phyloP scores from a whole-genome alignment of 2,797 vertebrate genomes.

The Myotis myotis region DNA sequence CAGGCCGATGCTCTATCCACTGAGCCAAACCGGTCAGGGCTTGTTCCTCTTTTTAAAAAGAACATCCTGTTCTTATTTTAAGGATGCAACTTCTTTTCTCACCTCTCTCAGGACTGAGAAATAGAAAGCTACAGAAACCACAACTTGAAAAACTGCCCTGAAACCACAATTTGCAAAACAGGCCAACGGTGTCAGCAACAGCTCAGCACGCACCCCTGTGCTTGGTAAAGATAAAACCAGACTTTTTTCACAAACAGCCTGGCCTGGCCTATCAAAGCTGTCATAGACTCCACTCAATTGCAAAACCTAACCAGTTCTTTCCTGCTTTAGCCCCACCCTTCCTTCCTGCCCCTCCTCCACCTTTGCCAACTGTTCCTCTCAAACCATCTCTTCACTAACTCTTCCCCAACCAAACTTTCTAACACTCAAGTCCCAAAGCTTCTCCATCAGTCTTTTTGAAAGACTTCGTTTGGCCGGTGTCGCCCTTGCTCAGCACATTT shows the following conservation, averaged over 20 bases:
- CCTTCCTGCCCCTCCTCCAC: background rate
- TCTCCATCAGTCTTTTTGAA: background rate
- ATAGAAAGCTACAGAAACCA: constrained; percentile 8
- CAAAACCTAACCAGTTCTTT: constrained; percentile 3
- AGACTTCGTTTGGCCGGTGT: background rate
- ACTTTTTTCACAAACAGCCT: background rate
- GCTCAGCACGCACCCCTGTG: background rate
- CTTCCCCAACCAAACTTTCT: background rate
- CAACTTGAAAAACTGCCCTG: background rate
- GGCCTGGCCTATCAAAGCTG: background rate
- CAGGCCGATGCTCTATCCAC: too few species aligned
- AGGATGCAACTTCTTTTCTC: background rate
- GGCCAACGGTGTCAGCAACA: background rate
- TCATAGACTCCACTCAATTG: background rate
- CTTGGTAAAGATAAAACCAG: constrained; percentile 43
- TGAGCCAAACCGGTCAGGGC: too few species aligned
- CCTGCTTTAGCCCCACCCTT: background rate
- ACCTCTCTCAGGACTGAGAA: background rate
- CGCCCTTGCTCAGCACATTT: background rate
- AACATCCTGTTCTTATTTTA: constrained; percentile 12
- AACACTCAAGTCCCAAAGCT: background rate
- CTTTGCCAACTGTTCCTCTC: background rate
- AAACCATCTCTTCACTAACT: background rate
- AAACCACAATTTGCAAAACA: constrained; percentile 51
- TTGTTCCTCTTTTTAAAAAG: constrained; percentile 1